A percentile compares a stretch with the other conserved stretches of the same genome.
Evolutionary conservation across 2,113 vertebrate species (phyloP).

Genomic region (Podarcis muralis): DNA sequence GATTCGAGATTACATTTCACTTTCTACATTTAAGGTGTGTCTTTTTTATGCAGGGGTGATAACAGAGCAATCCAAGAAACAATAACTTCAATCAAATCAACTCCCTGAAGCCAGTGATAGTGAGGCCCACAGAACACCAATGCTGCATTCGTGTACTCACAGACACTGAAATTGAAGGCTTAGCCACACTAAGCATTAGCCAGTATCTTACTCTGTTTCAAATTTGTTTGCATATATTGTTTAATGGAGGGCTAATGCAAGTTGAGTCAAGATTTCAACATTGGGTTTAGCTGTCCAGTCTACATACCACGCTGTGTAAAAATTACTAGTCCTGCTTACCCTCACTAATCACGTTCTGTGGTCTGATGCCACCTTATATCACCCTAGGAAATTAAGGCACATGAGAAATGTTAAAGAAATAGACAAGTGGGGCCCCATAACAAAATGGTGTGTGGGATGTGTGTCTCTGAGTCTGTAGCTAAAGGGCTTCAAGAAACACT

Average conservation of each 20-base stretch:
- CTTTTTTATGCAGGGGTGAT: background rate
- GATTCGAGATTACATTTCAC: slow-evolving; percentile 25
- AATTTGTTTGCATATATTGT: background rate
- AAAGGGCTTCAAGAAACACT: too few species aligned
- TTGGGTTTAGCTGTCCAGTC: background rate
- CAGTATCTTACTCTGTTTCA: background rate
- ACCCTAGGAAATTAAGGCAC: background rate
- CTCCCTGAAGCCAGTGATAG: too few species aligned
- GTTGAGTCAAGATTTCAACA: background rate
- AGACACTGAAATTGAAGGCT: background rate
- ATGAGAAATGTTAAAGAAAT: background rate
- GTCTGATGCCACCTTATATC: background rate
- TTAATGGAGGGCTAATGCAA: background rate
- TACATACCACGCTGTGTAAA: background rate
- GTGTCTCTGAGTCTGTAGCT: too few species aligned
- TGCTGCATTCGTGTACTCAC: background rate
- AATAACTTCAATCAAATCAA: background rate
- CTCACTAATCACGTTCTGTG: background rate
- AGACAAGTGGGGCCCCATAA: too few species aligned
- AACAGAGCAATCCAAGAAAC: background rate
- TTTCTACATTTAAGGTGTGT: slow-evolving; percentile 37
- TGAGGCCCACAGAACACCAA: too few species aligned
- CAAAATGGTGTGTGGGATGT: too few species aligned
- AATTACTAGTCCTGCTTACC: background rate
- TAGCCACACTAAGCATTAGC: background rate